Evolutionary conservation across 2,888 invertebrate genomes (phyloP), one percentile per base, ranked within the genome.

Genomic region (Platynereis dumerilii): DNA sequence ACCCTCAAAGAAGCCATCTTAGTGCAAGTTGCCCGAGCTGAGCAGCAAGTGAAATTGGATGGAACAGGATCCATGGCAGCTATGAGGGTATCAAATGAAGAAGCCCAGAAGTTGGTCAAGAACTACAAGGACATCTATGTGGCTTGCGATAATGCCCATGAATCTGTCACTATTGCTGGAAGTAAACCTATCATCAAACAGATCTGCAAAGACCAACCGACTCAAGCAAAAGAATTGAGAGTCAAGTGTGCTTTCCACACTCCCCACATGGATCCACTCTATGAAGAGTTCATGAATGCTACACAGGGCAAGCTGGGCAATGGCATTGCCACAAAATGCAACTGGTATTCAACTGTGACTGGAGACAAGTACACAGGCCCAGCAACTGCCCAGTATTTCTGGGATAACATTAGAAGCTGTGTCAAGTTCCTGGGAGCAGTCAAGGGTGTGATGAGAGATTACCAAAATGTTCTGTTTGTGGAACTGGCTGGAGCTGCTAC

Each of bases 61-160:
- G 69, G 69, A n/a, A 69, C 62, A 26, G 69, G 69, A 17, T 27
- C 69, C 15, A 69, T 69, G 69, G 69, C 69, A 22, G 69, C 69
- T 22, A 34, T 53, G 2, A 58, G 69, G 27, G 34, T 66, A 22
- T 22, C 55, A 7, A n/a, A 20, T 20, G 66, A 66, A 29, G 57
- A 63, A 54, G 69, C 39, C 15, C 60, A 59, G 39, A 24, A 59
- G 24, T 29, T 69, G 3, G 27, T 26, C 24, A 53, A 54, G 27
- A n/a, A 48, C 10, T 54, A 59, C 26, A 44, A 58, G 2, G 62
- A 64, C 48, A 39, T 70, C 17, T 60, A 64, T 48, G 56, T 70
- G 7, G 68, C 68, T 29, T 68, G 70, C 54, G 24, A 57, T 29
- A 70, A 70, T 52, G 57, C 66, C 45, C 58, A 54, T 27, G 58